These are phyloP conservation scores for Oenanthe oenanthe DNA, from an alignment of 2,113 vertebrate genomes.

Conservation along the genomic window DNA sequence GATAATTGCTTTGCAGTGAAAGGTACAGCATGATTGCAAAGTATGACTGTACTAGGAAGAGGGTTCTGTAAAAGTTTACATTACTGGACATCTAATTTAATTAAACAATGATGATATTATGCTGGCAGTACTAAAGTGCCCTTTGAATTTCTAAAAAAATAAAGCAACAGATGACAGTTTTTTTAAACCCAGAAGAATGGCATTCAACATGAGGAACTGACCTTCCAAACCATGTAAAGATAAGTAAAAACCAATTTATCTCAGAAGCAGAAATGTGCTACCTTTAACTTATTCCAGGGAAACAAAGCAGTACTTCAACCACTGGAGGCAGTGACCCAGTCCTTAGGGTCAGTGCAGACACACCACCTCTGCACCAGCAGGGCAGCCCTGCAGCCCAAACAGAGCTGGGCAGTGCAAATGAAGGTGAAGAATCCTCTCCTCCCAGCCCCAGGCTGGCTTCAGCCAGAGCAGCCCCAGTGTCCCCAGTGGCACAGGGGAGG, in stretches of 20 bases:
- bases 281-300: not conserved
- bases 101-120: not conserved
- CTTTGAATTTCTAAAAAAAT: not conserved
- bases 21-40: not conserved
- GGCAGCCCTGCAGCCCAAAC: not conserved
- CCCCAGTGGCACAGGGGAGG: not conserved
- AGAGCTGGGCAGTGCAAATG: not conserved
- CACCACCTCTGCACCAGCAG: not conserved
- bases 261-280: not conserved
- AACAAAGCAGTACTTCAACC: not conserved
- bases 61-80: not conserved
- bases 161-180: not conserved
- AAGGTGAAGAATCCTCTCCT: not conserved
- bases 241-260: not conserved
- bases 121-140: not conserved
- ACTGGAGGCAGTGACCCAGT: not conserved
- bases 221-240: not conserved
- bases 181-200: not conserved
- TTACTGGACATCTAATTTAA: not conserved
- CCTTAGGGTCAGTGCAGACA: accelerated
- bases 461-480: not conserved
- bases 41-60: not conserved
- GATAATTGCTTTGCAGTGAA: not conserved
- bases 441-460: not conserved
- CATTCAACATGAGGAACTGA: not conserved